Evolutionary conservation across 2,797 vertebrate genomes (phyloP).

Genomic region (Pseudomugil tenellus): DNA sequence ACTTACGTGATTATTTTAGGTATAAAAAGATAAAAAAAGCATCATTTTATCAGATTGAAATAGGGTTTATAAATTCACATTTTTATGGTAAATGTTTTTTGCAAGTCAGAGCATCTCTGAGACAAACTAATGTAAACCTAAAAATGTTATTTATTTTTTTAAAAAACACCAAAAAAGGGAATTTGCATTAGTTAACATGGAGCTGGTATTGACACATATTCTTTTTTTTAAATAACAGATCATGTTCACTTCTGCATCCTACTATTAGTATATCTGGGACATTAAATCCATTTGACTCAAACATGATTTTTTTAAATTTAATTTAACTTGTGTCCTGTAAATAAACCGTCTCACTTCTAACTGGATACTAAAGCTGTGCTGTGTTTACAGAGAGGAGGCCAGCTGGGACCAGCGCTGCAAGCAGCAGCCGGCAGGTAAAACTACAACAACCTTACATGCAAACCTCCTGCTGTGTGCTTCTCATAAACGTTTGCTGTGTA

Average conservation of each 20-base stretch:
- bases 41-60: not conserved
- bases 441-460: not conserved
- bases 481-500: not conserved
- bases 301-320: not conserved
- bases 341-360: not conserved
- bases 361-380: not conserved
- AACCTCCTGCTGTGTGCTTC: not conserved
- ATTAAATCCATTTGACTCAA: not conserved
- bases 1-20: constrained; percentile 38
- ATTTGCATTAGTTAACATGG: not conserved
- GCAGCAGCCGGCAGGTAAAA: constrained; percentile 55
- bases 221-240: not conserved
- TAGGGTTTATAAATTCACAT: not conserved
- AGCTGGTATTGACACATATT: not conserved
- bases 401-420: not conserved
- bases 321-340: not conserved
- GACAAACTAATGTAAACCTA: not conserved
- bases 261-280: not conserved
- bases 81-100: not conserved
- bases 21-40: constrained; percentile 5
- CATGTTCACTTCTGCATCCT: not conserved
- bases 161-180: not conserved
- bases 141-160: not conserved
- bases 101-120: not conserved
- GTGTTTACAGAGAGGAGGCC: constrained; percentile 38